phyloP scores from a whole-genome alignment of 2,888 invertebrate species.

The Rhaphigaster nebulosa region DNA sequence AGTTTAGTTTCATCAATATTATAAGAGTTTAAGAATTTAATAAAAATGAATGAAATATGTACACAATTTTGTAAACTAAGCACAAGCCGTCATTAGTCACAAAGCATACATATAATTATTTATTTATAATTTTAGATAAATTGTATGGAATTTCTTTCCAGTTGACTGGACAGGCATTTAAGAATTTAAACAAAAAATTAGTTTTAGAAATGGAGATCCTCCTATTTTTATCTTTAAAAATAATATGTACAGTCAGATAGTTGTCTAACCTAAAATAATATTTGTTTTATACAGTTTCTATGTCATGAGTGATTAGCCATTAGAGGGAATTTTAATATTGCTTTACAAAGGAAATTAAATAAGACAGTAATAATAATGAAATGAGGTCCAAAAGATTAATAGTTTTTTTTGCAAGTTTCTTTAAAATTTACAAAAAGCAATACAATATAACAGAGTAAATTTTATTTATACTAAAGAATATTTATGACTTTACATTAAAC shows the following conservation, averaged over 20 bases:
- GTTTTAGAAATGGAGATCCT: background rate
- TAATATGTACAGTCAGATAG: background rate
- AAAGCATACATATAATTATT: background rate
- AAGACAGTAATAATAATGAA: too few relatives aligned
- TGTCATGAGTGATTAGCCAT: too few relatives aligned
- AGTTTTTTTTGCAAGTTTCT: too few relatives aligned
- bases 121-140: background rate
- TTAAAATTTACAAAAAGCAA: too few relatives aligned
- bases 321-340: background rate
- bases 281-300: too few relatives aligned
- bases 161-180: background rate
- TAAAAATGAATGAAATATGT: background rate
- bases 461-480: too few relatives aligned
- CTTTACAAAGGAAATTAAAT: background rate
- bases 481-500: too few relatives aligned
- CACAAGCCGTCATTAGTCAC: background rate
- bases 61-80: background rate
- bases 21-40: background rate
- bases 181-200: background rate
- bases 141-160: background rate
- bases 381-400: too few relatives aligned
- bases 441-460: too few relatives aligned
- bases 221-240: background rate
- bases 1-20: background rate
- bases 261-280: too few relatives aligned